Conservation (phyloP, 2,113 vertebrate species). For the Piaya cayana region DNA sequence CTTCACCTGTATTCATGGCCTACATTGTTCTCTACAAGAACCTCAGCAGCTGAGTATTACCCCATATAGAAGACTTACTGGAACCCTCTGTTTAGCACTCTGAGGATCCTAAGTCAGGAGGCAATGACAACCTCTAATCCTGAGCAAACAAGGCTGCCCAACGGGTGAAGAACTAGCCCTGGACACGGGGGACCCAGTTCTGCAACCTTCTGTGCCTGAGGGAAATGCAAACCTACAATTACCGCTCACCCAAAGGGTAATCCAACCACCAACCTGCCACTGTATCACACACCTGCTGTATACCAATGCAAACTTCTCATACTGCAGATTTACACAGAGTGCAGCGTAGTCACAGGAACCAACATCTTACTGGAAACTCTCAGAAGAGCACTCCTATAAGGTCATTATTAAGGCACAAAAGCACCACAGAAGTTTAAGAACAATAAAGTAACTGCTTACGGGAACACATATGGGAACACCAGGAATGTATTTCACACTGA, state of each 20-base stretch:
- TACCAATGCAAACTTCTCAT: not conserved
- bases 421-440: not conserved
- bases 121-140: not conserved
- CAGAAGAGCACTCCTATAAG: accelerated
- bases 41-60: not conserved
- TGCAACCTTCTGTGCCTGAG: not conserved
- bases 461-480: not conserved
- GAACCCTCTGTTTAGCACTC: not conserved
- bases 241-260: not conserved
- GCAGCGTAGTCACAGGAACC: not conserved
- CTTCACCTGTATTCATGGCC: not conserved
- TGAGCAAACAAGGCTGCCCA: not conserved
- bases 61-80: not conserved
- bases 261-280: not conserved
- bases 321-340: not conserved
- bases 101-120: not conserved
- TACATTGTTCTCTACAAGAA: not conserved
- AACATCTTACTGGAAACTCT: not conserved
- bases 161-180: accelerated
- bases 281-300: not conserved
- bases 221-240: not conserved
- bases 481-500: not conserved
- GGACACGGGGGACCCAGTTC: accelerated
- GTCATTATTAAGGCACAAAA: not conserved
- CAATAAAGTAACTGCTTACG: not conserved